Evolutionary conservation across 2,113 vertebrate genomes (phyloP).

Genomic region (Athene noctua): DNA sequence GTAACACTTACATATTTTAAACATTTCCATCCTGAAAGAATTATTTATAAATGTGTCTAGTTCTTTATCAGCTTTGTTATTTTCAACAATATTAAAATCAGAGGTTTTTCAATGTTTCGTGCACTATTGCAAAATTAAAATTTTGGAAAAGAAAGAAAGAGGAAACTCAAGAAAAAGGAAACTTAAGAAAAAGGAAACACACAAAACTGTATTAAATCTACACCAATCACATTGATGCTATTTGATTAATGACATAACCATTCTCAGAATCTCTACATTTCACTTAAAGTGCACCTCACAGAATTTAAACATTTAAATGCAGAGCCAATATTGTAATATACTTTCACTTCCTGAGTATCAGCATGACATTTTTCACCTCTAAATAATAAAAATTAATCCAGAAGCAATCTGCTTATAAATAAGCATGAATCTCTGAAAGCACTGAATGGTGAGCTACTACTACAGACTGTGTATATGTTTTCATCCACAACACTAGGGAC

Average conservation of each 20-base stretch:
- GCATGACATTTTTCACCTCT: conserved; percentile 30
- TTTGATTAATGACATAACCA: not conserved
- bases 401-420: conserved; percentile 16
- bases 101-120: not conserved
- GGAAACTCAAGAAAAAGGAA: not conserved
- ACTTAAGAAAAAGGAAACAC: not conserved
- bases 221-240: not conserved
- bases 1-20: not conserved
- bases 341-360: conserved; percentile 1
- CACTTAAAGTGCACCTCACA: not conserved
- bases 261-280: not conserved
- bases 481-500: not conserved
- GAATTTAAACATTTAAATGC: conserved; percentile 33
- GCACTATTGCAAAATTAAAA: not conserved
- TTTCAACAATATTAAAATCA: not conserved
- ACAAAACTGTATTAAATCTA: not conserved
- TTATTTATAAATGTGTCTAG: not conserved
- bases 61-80: not conserved
- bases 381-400: conserved; percentile 27
- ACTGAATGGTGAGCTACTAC: not conserved
- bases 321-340: not conserved
- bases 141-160: not conserved
- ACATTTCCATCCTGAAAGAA: not conserved
- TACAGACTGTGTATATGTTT: not conserved
- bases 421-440: not conserved